Percentiles rank a stretch among this genome's conserved stretches.
These are phyloP conservation scores for Autographa gamma DNA, from an alignment of 2,888 invertebrate species.

Conservation along the genomic window DNA sequence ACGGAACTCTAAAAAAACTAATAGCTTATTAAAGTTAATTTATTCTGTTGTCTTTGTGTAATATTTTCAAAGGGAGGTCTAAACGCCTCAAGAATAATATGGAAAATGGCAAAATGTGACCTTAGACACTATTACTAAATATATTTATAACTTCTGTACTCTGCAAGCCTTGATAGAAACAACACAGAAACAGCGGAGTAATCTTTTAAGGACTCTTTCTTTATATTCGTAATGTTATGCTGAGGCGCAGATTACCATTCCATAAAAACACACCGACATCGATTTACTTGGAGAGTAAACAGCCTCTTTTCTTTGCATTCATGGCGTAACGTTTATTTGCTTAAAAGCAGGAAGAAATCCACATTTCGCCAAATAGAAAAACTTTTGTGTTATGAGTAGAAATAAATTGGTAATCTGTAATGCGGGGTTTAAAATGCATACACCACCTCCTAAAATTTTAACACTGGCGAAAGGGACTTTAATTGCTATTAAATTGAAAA, in stretches of 20 bases:
- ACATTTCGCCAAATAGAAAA: background rate
- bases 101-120: background rate
- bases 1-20: no score
- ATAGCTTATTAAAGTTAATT: no score
- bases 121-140: background rate
- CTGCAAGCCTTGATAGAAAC: background rate
- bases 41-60: no score
- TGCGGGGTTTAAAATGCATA: no score
- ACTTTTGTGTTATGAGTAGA: background rate
- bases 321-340: background rate
- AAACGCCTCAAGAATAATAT: background rate
- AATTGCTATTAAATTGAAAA: no score
- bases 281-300: constrained; percentile 3
- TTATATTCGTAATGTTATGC: background rate
- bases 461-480: no score
- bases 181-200: background rate
- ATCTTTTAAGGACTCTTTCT: constrained; percentile 1
- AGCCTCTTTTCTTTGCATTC: constrained; percentile 4
- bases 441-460: no score
- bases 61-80: no score
- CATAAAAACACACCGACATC: constrained; percentile 4
- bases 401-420: background rate
- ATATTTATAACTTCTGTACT: background rate
- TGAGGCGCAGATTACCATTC: constrained; percentile 4
- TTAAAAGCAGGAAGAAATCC: background rate